phyloP scores from a whole-genome alignment of 2,797 vertebrate species.

The Lagodon rhomboides region DNA sequence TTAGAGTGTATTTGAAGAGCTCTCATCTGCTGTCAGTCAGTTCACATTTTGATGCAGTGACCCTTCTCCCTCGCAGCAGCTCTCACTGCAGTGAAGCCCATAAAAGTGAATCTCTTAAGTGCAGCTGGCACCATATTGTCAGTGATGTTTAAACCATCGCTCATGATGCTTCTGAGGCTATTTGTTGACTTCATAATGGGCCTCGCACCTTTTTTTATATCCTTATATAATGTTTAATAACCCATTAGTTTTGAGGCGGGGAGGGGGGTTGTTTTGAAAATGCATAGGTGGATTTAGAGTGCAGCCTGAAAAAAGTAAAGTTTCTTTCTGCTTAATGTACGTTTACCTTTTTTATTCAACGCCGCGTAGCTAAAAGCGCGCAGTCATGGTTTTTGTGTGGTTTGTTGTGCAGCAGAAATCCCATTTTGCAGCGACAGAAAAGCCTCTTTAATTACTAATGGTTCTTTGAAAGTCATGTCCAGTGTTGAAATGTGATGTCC shows the following conservation, averaged over 20 bases:
- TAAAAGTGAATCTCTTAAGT: conserved; percentile 54
- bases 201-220: conserved; percentile 39
- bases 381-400: conserved; percentile 32
- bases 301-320: conserved; percentile 18
- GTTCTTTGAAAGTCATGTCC: conserved; percentile 62
- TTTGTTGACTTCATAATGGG: conserved; percentile 59
- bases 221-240: conserved; percentile 45
- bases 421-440: conserved; percentile 51
- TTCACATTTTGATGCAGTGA: conserved; percentile 57
- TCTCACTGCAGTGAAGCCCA: conserved; percentile 43
- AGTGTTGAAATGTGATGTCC: conserved; percentile 66
- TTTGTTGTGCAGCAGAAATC: conserved; percentile 28
- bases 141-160: conserved; percentile 48
- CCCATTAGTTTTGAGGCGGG: conserved; percentile 56
- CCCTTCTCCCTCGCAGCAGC: conserved; percentile 46
- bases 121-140: conserved; percentile 52
- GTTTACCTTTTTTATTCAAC: conserved; percentile 28
- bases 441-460: conserved; percentile 68
- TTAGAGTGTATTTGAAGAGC: conserved; percentile 36
- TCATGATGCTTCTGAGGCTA: conserved; percentile 17
- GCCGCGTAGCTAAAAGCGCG: conserved; percentile 10
- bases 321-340: conserved; percentile 33
- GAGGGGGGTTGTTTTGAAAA: conserved; percentile 33
- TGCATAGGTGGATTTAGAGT: conserved; percentile 29
- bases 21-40: conserved; percentile 53